Evolutionary conservation across 2,888 invertebrate genomes (phyloP), one percentile per base, ranked within the genome.

Genomic region (Nymphalis c-album): DNA sequence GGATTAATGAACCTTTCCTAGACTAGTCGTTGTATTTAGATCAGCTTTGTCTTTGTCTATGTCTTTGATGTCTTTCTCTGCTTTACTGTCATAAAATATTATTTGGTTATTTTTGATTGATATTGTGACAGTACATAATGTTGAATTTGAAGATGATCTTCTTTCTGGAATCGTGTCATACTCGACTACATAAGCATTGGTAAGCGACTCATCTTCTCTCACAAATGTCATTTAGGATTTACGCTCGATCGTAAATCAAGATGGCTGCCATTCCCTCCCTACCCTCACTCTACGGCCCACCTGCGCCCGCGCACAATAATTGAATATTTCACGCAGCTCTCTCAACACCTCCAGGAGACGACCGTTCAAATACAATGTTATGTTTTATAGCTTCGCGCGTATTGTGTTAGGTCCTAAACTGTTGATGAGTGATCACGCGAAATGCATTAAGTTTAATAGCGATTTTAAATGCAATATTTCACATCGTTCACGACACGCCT

Each of bases 331-430:
- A 87, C 88, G 90, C 86, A 78, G 78, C 82, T 82, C 90, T 88
- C 91, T 91, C 92, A 91, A 92, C 92, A 92, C 92, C 91, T 92
- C 81, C 83, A 71, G 80, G 72, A 84, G 81, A 84, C 75, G 83
- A 80, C 79, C 82, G 80, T 82, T 80, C 79, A 76, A 76, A 81
- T 91, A 92, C 92, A 92, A 88, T 90, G 92, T 92, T 87, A 85
- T 82, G 71, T 85, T 91, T 92, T 91, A 92, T 84, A 80, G 80
- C 88, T 81, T 75, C 76, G 72, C 83, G 76, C 80, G 83, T 85
- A 92, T 91, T 92, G 90, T 91, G 91, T 91, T 91, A 91, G 89
- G 84, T 81, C 85, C 90, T 91, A 90, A 91, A 89, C 89, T 87
- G 85, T 86, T 88, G 90, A 91, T 91, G 90, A 90, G 83, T 90